These are phyloP conservation scores for Idaea straminata DNA, from an alignment of 2,888 invertebrate genomes.

Conservation along the genomic window DNA sequence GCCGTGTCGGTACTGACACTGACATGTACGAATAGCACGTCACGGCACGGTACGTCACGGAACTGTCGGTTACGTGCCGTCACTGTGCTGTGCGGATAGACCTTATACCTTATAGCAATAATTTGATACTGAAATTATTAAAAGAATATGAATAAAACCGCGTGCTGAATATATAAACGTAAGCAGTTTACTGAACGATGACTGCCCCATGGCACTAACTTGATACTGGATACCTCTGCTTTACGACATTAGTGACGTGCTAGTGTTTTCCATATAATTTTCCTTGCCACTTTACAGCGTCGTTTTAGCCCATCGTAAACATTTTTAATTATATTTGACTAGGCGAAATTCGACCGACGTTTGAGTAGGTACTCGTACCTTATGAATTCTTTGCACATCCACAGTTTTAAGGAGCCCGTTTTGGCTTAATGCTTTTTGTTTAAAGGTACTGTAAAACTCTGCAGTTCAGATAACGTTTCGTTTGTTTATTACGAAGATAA, in stretches of 20 bases:
- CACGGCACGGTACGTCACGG: no score
- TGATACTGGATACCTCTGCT: conserved; percentile 37
- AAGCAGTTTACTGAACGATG: background rate
- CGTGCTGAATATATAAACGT: background rate
- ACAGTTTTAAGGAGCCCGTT: conserved; percentile 44
- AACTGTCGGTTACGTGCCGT: no score
- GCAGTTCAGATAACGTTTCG: conserved; percentile 18
- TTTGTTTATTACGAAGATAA: conserved; percentile 2
- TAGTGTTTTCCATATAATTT: conserved; percentile 56
- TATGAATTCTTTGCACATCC: conserved; percentile 51
- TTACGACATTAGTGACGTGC: conserved; percentile 58
- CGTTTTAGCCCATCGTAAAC: conserved; percentile 68
- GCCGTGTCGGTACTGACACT: no score
- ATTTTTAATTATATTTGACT: conserved; percentile 70
- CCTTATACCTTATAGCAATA: no score
- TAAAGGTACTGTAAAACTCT: conserved; percentile 43
- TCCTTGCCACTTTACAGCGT: conserved; percentile 65
- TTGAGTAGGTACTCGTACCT: conserved; percentile 34
- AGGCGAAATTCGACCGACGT: conserved; percentile 56
- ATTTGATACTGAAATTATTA: background rate
- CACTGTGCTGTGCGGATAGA: no score
- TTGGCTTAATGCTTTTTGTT: conserved; percentile 46
- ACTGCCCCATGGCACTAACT: conserved; percentile 21
- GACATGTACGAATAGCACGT: no score
- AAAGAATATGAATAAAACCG: background rate